Evolutionary conservation across 2,888 invertebrate genomes (phyloP), one percentile per base, ranked within the genome.

Genomic region (Octodonta nipae): DNA sequence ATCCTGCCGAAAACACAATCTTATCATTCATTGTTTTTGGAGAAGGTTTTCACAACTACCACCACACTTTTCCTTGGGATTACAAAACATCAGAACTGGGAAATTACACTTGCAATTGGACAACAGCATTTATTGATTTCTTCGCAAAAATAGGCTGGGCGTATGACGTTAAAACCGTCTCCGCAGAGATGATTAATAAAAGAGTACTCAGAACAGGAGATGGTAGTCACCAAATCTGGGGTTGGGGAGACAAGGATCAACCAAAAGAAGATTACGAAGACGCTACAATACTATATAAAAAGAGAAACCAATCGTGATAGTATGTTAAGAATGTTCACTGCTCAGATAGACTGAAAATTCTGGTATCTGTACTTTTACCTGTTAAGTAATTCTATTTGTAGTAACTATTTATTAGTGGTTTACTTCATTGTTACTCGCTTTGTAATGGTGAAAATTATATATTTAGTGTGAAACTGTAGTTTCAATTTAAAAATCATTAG

Each of bases 11-110:
- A 51, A 82, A 76, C 49, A 54, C 73, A 5, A 61, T 72, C 4
- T 82, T 84, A 1, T 76, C 82, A 10, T 60, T 82, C 28, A 74
- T 79, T 6, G 78, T 83, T 0, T 57, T 83, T 11, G 84, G 84
- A 1, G 84, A 84, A 52, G 84, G 83, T n/a, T 84, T 81, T 81
- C 84, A 84, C 58, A 84, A 84, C 58, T 84, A 78, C 53, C 83
- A 84, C 52, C 83, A 83, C 54, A 81, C 78, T 10, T 78, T 78
- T 52, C 74, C 61, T 0, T 70, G 64, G 66, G 70, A 65, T 43
- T 71, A 65, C 54, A 70, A 61, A 54, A 70, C 68, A 46, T 72
- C 57, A 47, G 73, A 69, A 59, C 38, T 62, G 32, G 60, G 46
- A 26, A 37, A 45, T 29, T 43, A 43, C 40, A 31, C 33, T 12